These are phyloP conservation scores for Columbina picui DNA, from an alignment of 2,113 vertebrate species.

Conservation along the genomic window DNA sequence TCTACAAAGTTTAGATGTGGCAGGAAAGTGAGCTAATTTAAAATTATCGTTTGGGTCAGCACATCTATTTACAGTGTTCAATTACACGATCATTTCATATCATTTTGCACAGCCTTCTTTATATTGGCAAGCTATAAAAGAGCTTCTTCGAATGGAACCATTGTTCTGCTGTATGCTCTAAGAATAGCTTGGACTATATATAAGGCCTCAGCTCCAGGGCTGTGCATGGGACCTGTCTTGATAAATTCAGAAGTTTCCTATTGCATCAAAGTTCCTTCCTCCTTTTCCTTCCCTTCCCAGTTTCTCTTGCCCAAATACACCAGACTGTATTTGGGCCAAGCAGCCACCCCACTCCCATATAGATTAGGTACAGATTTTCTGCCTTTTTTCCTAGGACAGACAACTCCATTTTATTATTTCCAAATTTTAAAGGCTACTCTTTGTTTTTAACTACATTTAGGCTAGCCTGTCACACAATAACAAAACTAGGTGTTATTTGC, in stretches of 20 bases:
- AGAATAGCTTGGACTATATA: slow-evolving; percentile 58
- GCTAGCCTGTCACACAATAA: neutral
- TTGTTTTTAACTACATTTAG: neutral
- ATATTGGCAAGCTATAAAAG: slow-evolving; percentile 70
- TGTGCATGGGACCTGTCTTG: slow-evolving; percentile 1
- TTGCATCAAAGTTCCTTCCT: slow-evolving; percentile 72
- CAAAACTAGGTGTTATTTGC: neutral
- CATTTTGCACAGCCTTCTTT: slow-evolving; percentile 66
- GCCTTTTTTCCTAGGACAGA: neutral
- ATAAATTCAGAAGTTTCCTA: slow-evolving; percentile 69
- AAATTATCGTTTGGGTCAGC: slow-evolving; percentile 8
- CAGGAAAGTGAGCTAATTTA: slow-evolving; percentile 53
- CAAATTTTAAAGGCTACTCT: neutral
- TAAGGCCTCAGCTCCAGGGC: slow-evolving; percentile 16
- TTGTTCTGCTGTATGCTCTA: slow-evolving; percentile 49
- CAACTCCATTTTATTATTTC: neutral
- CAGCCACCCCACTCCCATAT: accelerated
- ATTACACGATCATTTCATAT: slow-evolving; percentile 66
- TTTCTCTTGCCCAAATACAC: slow-evolving; percentile 4
- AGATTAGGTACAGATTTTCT: neutral
- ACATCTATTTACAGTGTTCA: slow-evolving; percentile 60
- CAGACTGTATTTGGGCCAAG: neutral
- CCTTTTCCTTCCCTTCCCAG: slow-evolving; percentile 33
- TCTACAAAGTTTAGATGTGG: slow-evolving; percentile 31
- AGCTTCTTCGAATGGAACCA: slow-evolving; percentile 31